Conservation (phyloP, 2,797 vertebrate genomes). For the Falco novaeseelandiae region DNA sequence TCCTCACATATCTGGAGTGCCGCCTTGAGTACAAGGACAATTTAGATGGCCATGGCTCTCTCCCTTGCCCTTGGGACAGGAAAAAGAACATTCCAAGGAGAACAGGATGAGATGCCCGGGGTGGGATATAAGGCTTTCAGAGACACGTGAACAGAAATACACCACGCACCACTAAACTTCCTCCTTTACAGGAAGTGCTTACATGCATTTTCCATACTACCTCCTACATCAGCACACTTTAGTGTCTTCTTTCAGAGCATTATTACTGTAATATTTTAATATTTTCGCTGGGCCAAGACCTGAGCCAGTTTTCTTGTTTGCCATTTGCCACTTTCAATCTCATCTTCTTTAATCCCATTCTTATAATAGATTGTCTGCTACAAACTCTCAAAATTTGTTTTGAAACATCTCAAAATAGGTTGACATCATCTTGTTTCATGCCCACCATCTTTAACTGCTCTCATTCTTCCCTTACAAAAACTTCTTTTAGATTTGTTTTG, state of each 20-base stretch:
- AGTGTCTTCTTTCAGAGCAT: background rate
- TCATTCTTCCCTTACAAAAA: background rate
- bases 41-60: background rate
- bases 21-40: background rate
- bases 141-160: background rate
- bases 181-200: background rate
- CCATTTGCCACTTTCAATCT: background rate
- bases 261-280: background rate
- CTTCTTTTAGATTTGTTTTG: background rate
- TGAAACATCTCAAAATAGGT: background rate
- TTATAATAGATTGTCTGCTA: background rate
- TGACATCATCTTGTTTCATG: background rate
- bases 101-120: background rate
- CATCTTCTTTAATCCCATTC: background rate
- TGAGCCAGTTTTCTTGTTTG: background rate
- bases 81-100: background rate
- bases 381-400: background rate
- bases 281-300: background rate
- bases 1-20: background rate
- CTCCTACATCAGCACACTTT: background rate
- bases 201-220: background rate
- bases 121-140: background rate
- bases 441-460: background rate
- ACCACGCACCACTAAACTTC: background rate
- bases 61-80: rapidly evolving